Evolutionary conservation across 1,140 invertebrate genomes (phyloP), one percentile per base, ranked within the genome.

Genomic region (Whitmania pigra): DNA sequence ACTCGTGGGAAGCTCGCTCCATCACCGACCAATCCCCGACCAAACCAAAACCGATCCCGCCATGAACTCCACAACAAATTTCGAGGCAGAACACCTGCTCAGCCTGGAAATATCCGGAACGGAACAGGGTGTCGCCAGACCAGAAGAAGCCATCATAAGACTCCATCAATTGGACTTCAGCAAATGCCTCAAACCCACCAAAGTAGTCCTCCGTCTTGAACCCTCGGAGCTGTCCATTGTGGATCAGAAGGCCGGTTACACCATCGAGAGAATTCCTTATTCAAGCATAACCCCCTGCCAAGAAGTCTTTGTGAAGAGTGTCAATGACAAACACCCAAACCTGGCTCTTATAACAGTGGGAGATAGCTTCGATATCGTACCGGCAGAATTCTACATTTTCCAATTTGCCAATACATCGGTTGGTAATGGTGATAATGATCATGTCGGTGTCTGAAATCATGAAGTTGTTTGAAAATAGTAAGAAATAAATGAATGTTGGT

Each of bases 101-200:
- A 63, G 29, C 29, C 57, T 63, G 29, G 57, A 63, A 63, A 63
- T 63, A 63, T 63, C 57, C 15, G 22, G 22, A 13, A 22, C 13
- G 9, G 22, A 63, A 63, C 3, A 25, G 57, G 15, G 22, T 18
- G 29, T 63, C 57, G 11, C 57, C 7, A 63, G 57, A 63, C 57
- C 57, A 0, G 57, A 63, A 31, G 57, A 63, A 63, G 57, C 57
- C 57, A 63, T 63, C 9, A 63, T 63, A 63, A 63, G 57, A 31
- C 29, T 63, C 11, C 57, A 63, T 17, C 22, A 63, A 63, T 18
- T 63, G 22, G 57, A 63, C 57, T 31, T 22, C 11, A 63, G 22
- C 22, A 63, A 63, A 63, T 63, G 57, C 18, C 29, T 63, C 57
- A 22, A 11, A 18, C 20, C 57, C 29, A 31, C 29, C 22, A 63